These are phyloP conservation scores for Gadopsis marmoratus DNA, from an alignment of 2,797 vertebrate genomes.

Conservation along the genomic window DNA sequence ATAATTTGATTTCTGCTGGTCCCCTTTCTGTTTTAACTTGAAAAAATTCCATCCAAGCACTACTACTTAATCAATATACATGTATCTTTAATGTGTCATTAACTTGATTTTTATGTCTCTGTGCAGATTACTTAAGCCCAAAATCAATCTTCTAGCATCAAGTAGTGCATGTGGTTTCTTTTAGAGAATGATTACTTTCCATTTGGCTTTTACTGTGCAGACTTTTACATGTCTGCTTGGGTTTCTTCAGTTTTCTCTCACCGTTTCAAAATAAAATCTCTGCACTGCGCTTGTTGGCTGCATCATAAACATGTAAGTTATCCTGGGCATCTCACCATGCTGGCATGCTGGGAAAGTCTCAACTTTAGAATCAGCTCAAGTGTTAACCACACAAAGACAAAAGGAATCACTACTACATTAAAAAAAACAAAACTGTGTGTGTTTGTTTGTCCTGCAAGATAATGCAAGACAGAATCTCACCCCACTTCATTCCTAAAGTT, in stretches of 20 bases:
- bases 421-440: neutral
- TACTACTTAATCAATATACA: neutral
- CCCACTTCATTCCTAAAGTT: conserved; percentile 67
- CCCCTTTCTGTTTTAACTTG: neutral
- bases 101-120: neutral
- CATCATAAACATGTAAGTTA: neutral
- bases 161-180: neutral
- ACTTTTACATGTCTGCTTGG: neutral
- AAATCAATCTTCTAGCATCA: neutral
- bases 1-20: neutral
- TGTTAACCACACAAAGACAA: neutral
- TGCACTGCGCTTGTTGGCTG: neutral
- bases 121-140: neutral
- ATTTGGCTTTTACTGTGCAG: neutral
- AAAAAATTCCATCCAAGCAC: neutral
- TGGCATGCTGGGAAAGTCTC: neutral
- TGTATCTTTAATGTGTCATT: neutral
- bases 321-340: no score
- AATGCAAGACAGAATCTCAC: conserved; percentile 31
- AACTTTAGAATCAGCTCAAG: neutral
- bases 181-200: neutral
- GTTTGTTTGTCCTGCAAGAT: neutral
- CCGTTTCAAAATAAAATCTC: neutral
- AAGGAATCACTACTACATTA: neutral
- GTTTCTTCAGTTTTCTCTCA: neutral